Conservation (phyloP, 2,888 invertebrate species). For the Acanthosepion lycidas region DNA sequence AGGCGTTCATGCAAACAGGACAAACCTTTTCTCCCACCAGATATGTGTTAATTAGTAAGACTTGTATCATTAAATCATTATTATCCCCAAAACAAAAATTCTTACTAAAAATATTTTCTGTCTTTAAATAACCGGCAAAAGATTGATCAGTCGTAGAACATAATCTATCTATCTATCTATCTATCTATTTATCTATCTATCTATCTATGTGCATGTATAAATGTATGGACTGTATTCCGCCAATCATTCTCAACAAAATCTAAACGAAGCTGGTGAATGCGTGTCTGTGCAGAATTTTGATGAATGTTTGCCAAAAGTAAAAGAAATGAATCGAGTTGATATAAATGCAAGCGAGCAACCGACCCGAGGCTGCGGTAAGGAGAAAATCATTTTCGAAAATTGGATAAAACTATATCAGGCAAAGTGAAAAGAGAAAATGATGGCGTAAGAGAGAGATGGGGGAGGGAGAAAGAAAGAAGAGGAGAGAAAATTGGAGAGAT, state of each 20-base stretch:
- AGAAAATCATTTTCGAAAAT: neutral
- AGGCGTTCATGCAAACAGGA: too few relatives aligned
- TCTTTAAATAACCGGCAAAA: too few relatives aligned
- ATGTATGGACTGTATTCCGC: neutral
- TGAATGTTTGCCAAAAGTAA: conserved; percentile 1
- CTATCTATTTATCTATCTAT: neutral
- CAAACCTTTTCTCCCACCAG: too few relatives aligned
- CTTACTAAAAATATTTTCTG: too few relatives aligned
- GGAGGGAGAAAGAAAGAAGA: neutral
- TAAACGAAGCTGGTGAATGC: neutral
- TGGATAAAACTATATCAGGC: neutral
- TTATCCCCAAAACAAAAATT: too few relatives aligned
- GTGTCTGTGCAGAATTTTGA: neutral
- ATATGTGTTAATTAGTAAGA: too few relatives aligned
- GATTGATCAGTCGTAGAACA: too few relatives aligned
- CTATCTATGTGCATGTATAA: neutral
- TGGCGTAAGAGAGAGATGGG: neutral
- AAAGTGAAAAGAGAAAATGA: neutral
- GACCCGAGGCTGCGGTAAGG: neutral
- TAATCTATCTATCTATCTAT: neutral
- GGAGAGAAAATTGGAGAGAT: too few relatives aligned
- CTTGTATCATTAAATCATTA: too few relatives aligned
- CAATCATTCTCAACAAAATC: neutral
- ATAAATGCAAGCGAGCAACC: neutral
- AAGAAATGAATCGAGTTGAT: neutral